Evolutionary conservation across 2,113 vertebrate genomes (phyloP).

Genomic region (Excalfactoria chinensis): DNA sequence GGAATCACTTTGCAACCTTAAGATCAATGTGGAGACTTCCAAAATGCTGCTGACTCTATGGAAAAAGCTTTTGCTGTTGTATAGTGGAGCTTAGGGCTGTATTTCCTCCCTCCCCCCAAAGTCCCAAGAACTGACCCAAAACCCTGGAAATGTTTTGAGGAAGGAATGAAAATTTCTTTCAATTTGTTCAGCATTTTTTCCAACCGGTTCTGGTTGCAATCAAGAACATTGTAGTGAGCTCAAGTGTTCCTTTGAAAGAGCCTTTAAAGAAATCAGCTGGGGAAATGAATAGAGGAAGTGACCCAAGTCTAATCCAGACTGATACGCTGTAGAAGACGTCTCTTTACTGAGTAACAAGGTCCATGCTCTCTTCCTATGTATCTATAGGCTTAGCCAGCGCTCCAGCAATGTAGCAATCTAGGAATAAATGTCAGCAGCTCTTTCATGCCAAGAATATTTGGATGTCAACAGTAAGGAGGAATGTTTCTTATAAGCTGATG

Average conservation of each 20-base stretch:
- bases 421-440: conserved; percentile 32
- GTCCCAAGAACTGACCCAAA: conserved; percentile 38
- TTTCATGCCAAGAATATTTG: conserved; percentile 1
- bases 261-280: neutral
- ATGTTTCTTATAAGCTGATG: conserved; percentile 4
- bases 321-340: neutral
- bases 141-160: conserved; percentile 35
- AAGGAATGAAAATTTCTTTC: conserved; percentile 25
- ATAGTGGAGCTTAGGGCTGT: neutral
- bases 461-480: conserved; percentile 3
- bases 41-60: conserved; percentile 2
- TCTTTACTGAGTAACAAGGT: neutral
- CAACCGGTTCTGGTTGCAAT: conserved; percentile 46
- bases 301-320: conserved; percentile 22
- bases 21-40: neutral
- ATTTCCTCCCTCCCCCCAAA: neutral
- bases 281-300: conserved; percentile 41
- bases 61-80: conserved; percentile 12
- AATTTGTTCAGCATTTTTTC: conserved; percentile 62
- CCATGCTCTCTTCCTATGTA: neutral
- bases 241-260: conserved; percentile 16
- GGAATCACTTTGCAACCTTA: neutral
- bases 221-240: conserved; percentile 34
- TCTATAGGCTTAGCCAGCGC: neutral
- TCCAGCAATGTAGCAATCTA: neutral